Evolutionary conservation across 2,888 invertebrate species (phyloP).

Genomic region (Nephrocerus scutellatus): DNA sequence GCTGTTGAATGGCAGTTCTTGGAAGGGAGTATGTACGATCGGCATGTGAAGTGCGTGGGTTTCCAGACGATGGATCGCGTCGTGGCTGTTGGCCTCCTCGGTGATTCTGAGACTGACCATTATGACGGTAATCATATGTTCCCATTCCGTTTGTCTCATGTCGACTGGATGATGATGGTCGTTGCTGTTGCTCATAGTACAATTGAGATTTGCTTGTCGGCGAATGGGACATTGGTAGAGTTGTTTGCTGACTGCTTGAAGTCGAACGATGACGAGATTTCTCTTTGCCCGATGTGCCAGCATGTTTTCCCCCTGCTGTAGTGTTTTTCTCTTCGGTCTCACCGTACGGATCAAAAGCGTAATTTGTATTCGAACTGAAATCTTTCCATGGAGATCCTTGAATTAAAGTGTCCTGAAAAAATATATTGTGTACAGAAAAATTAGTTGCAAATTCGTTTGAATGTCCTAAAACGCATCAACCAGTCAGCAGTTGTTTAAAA

Average conservation of each 20-base stretch:
- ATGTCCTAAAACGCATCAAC: constrained; percentile 32
- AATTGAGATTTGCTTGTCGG: constrained; percentile 45
- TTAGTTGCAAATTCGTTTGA: constrained; percentile 4
- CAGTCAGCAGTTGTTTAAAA: constrained; percentile 47
- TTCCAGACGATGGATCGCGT: constrained; percentile 19
- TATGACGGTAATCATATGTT: constrained; percentile 24
- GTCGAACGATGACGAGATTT: constrained; percentile 37
- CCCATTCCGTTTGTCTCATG: constrained; percentile 1
- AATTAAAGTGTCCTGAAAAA: constrained; percentile 69
- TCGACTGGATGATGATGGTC: constrained; percentile 14
- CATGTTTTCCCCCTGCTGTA: constrained; percentile 57
- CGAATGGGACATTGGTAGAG: constrained; percentile 47
- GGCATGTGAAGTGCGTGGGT: constrained; percentile 45
- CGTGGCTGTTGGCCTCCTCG: constrained; percentile 15
- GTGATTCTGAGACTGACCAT: constrained; percentile 12
- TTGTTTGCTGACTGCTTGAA: constrained; percentile 40
- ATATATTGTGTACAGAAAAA: constrained; percentile 2
- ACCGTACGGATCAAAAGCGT: constrained; percentile 79
- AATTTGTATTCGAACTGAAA: constrained; percentile 78
- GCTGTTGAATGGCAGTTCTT: constrained; percentile 53
- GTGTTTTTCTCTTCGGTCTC: constrained; percentile 67
- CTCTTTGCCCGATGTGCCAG: constrained; percentile 31
- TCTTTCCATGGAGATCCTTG: constrained; percentile 85
- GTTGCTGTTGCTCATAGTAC: constrained; percentile 36
- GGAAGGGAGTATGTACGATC: constrained; percentile 72